phyloP scores from a whole-genome alignment of 2,888 invertebrate species.

The Pyralis farinalis region DNA sequence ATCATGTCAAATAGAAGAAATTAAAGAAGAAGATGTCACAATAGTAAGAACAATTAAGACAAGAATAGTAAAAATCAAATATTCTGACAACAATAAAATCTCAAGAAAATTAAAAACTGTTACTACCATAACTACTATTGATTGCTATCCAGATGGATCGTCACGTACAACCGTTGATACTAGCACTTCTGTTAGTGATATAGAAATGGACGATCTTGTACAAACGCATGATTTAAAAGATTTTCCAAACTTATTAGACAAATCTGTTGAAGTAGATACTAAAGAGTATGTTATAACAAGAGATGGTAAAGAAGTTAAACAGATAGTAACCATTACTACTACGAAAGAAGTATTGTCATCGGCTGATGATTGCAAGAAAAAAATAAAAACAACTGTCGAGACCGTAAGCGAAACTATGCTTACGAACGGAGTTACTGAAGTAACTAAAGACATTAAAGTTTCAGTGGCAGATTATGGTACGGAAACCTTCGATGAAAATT shows the following conservation, averaged over 20 bases:
- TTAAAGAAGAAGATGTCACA: conserved; percentile 36
- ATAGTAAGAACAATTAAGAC: conserved; percentile 48
- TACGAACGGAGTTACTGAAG: conserved; percentile 57
- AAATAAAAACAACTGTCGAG: conserved; percentile 58
- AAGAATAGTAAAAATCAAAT: conserved; percentile 48
- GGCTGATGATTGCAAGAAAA: conserved; percentile 43
- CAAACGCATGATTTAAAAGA: conserved; percentile 36
- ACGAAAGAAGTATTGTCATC: conserved; percentile 57
- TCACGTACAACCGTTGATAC: conserved; percentile 52
- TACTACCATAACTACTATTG: conserved; percentile 53
- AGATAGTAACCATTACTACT: conserved; percentile 60
- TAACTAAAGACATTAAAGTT: conserved; percentile 65
- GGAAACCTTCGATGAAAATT: conserved; percentile 51
- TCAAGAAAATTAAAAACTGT: conserved; percentile 49
- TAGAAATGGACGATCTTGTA: conserved; percentile 30
- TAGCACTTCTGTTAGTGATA: conserved; percentile 53
- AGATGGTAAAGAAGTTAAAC: conserved; percentile 50
- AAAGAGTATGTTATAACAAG: conserved; percentile 38
- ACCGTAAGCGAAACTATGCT: conserved; percentile 54
- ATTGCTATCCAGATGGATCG: conserved; percentile 62
- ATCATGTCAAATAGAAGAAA: conserved; percentile 33
- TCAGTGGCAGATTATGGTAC: conserved; percentile 54
- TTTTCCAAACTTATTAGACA: conserved; percentile 44
- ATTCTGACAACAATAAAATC: conserved; percentile 35
- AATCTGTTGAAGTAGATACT: conserved; percentile 48